These are phyloP conservation scores for Polydrusus cervinus DNA, from an alignment of 2,888 invertebrate genomes.

Conservation along the genomic window DNA sequence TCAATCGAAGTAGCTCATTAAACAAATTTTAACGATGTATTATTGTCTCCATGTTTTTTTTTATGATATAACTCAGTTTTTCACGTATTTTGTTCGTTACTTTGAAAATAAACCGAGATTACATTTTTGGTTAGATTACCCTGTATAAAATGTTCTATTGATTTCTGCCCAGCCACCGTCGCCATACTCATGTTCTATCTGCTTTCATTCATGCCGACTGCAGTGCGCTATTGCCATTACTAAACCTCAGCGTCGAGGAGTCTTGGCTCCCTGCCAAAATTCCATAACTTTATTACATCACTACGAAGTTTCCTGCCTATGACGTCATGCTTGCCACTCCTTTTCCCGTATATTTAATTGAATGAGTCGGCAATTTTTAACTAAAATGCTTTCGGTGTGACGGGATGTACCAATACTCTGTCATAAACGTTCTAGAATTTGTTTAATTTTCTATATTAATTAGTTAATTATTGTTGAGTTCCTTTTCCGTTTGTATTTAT, in stretches of 20 bases:
- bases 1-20: too few relatives aligned
- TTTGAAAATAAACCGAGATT: too few relatives aligned
- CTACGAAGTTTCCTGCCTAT: slow-evolving; percentile 35
- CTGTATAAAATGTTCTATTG: slow-evolving; percentile 9
- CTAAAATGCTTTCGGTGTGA: too few relatives aligned
- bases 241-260: slow-evolving; percentile 7
- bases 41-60: too few relatives aligned
- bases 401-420: too few relatives aligned
- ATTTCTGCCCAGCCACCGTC: slow-evolving; percentile 23
- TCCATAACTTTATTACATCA: slow-evolving; percentile 53
- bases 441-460: neutral
- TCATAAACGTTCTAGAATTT: neutral
- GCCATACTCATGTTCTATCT: slow-evolving; percentile 19
- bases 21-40: too few relatives aligned
- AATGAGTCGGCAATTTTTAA: slow-evolving; percentile 1
- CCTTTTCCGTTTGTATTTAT: too few relatives aligned
- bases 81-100: too few relatives aligned
- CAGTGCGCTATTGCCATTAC: slow-evolving; percentile 56
- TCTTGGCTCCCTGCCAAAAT: slow-evolving; percentile 49
- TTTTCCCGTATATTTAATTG: slow-evolving; percentile 31
- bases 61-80: too few relatives aligned
- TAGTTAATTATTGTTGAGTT: too few relatives aligned
- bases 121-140: too few relatives aligned
- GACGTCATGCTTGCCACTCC: slow-evolving; percentile 41
- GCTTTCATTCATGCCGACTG: slow-evolving; percentile 57